phyloP scores from a whole-genome alignment of 2,797 vertebrate genomes.

The Danio aesculapii region DNA sequence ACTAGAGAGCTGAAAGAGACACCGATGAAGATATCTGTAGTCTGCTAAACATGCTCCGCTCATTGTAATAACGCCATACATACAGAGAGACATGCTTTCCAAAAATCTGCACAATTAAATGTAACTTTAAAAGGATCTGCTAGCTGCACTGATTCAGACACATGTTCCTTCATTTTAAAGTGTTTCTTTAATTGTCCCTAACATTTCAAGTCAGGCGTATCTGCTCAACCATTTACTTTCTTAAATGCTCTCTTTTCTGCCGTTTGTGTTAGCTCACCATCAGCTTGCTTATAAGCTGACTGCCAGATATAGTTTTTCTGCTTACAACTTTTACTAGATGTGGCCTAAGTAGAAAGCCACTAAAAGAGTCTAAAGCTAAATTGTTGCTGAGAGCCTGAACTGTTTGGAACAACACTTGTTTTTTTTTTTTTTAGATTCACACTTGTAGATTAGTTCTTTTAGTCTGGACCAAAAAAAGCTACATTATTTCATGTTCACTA shows the following conservation, averaged over 20 bases:
- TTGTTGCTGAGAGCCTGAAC: background rate
- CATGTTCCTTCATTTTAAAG: conserved; percentile 41
- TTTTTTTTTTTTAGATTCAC: no score
- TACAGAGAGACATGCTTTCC: conserved; percentile 7
- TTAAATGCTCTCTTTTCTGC: background rate
- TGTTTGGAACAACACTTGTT: background rate
- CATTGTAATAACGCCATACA: conserved; percentile 18
- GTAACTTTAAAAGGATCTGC: conserved; percentile 24
- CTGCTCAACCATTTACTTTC: background rate
- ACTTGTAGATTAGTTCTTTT: no score
- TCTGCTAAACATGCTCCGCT: background rate
- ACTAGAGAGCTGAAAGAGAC: background rate
- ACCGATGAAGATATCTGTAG: conserved; percentile 17
- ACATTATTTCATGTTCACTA: no score
- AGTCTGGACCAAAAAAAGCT: no score
- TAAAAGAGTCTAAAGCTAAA: background rate
- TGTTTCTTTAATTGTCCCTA: conserved; percentile 60
- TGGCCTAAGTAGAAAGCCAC: background rate
- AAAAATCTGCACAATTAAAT: conserved; percentile 56
- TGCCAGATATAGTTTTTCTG: conserved; percentile 8
- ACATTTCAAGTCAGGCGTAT: conserved; percentile 4
- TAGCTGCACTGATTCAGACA: conserved; percentile 49
- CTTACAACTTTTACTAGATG: background rate
- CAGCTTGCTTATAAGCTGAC: background rate
- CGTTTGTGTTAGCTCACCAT: conserved; percentile 1